Conservation (phyloP, 2,113 vertebrate genomes). For the Aix galericulata region DNA sequence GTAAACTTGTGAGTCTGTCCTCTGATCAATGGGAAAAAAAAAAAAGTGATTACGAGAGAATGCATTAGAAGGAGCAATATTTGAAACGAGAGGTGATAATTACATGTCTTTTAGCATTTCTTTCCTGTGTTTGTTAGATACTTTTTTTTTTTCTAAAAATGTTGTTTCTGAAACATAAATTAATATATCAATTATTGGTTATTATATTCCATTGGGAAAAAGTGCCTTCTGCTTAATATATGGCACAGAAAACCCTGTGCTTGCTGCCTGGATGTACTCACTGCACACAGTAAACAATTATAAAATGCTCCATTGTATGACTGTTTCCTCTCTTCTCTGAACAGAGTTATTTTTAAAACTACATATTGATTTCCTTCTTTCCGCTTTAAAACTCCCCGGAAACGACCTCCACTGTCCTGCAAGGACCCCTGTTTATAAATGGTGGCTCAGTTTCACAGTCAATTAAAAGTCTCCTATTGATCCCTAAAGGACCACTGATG, state of each 20-base stretch:
- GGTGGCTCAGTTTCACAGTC: background rate
- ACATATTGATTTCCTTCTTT: conserved; percentile 19
- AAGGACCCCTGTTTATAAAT: background rate
- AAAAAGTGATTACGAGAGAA: background rate
- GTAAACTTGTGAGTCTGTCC: background rate
- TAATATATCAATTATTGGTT: background rate
- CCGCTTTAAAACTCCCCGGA: background rate
- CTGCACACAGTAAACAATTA: background rate
- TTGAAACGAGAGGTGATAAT: background rate
- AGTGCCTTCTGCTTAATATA: background rate
- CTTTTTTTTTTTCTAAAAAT: background rate
- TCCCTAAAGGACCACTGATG: conserved; percentile 47
- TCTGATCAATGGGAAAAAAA: background rate
- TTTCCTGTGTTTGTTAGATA: background rate
- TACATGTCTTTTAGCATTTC: fast-evolving
- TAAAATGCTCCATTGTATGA: background rate
- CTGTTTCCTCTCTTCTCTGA: background rate
- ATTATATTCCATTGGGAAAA: background rate
- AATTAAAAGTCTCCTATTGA: background rate
- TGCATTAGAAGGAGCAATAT: background rate
- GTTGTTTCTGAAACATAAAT: background rate
- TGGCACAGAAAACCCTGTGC: background rate
- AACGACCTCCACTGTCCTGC: background rate
- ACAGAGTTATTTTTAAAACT: conserved; percentile 30
- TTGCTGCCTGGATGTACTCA: background rate